A percentile compares a stretch with the other conserved stretches of the same genome.
These are phyloP conservation scores for Ephydatia muelleri DNA, from an alignment of 37 sponge, comb jelly and placozoan genomes.

Conservation along the genomic window DNA sequence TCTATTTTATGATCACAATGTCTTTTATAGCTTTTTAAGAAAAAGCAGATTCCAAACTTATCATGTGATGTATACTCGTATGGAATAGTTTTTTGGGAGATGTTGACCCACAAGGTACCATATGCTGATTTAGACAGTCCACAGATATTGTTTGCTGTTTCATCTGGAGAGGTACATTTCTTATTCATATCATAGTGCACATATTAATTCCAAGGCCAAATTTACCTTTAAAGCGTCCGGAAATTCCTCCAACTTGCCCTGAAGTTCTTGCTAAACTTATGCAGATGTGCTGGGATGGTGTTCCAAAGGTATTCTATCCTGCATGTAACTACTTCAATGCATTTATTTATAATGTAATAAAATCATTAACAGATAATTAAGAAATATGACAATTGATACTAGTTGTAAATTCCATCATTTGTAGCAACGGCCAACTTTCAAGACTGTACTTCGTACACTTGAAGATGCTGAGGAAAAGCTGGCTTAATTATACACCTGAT, in stretches of 20 bases:
- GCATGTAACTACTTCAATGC: not conserved
- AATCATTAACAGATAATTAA: not conserved
- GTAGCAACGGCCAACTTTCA: not conserved
- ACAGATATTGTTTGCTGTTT: not conserved
- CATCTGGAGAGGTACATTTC: not conserved
- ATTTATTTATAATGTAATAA: not conserved
- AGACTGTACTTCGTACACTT: not conserved
- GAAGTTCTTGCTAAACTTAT: not conserved
- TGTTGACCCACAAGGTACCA: not conserved
- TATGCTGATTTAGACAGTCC: not conserved
- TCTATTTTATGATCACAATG: not conserved
- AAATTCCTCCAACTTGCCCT: not conserved
- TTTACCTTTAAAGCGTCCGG: not conserved
- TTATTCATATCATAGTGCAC: not conserved
- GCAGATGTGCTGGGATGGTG: not conserved
- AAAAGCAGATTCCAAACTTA: not conserved
- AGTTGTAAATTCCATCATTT: too few relatives aligned
- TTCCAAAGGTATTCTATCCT: not conserved
- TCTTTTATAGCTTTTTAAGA: not conserved
- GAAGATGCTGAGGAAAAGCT: not conserved
- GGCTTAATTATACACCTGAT: too few relatives aligned
- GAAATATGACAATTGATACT: not conserved
- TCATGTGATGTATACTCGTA: not conserved
- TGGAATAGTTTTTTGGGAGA: not conserved
- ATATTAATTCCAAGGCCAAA: too few relatives aligned